A percentile compares a stretch with the other conserved stretches of the same genome.
These are phyloP conservation scores for Amblyornis subalaris DNA, from an alignment of 2,113 vertebrate species.

Conservation along the genomic window DNA sequence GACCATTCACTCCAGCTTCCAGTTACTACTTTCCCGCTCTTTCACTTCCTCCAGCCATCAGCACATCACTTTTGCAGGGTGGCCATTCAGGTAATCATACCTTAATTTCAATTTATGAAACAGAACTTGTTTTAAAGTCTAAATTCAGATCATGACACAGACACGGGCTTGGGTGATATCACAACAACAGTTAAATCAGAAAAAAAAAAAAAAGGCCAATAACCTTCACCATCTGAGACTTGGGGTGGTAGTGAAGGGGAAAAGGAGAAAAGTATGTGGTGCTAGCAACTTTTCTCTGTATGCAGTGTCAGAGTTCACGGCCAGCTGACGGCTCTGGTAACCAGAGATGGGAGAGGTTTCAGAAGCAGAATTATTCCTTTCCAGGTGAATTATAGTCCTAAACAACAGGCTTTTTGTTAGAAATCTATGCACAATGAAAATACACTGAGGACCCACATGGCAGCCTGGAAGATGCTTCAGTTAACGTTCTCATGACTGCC, in stretches of 20 bases:
- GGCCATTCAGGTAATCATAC: neutral
- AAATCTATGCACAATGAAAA: neutral
- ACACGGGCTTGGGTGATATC: neutral
- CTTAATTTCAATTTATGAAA: neutral
- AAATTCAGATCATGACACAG: neutral
- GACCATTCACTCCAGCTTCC: neutral
- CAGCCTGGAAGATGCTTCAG: neutral
- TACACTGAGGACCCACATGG: neutral
- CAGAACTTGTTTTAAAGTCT: neutral
- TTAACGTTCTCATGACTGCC: neutral
- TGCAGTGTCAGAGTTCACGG: neutral
- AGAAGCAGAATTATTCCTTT: neutral
- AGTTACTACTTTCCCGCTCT: neutral
- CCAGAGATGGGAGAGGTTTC: neutral
- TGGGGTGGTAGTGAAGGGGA: neutral
- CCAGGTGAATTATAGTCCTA: neutral
- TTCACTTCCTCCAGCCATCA: neutral
- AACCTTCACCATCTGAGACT: neutral
- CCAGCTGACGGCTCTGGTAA: neutral
- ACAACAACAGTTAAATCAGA: neutral
- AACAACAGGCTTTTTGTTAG: neutral
- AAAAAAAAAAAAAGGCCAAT: neutral
- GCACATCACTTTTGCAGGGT: neutral
- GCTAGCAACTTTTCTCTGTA: accelerated
- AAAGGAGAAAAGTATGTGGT: neutral